Evolutionary conservation across 1,140 invertebrate species (phyloP).

Genomic region (Nebria ingens): DNA sequence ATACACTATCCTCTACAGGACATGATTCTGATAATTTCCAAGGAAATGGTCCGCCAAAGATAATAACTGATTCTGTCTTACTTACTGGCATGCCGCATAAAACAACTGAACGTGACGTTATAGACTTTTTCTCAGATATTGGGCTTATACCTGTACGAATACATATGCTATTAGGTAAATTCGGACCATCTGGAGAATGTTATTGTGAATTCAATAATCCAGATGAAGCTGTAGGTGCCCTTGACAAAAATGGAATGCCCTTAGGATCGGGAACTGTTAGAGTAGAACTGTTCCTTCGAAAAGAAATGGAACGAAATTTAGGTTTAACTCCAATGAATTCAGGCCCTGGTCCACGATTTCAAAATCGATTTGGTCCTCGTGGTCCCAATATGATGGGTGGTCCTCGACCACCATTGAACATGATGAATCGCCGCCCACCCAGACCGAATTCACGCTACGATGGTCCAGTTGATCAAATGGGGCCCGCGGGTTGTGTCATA

Average conservation of each 20-base stretch:
- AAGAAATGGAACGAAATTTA: slow-evolving; percentile 37
- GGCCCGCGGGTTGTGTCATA: slow-evolving; percentile 70
- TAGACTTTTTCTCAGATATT: slow-evolving; percentile 68
- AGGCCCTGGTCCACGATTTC: slow-evolving; percentile 10
- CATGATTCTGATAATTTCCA: slow-evolving; percentile 26
- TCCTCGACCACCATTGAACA: slow-evolving; percentile 26
- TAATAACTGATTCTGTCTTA: slow-evolving; percentile 51
- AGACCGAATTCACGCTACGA: slow-evolving; percentile 24
- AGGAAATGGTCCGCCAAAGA: slow-evolving; percentile 15
- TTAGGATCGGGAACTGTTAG: slow-evolving; percentile 54
- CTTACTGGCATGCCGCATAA: slow-evolving; percentile 65
- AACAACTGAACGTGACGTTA: slow-evolving; percentile 63
- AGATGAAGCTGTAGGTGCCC: slow-evolving; percentile 57
- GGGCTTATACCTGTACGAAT: slow-evolving; percentile 64
- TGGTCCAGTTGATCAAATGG: slow-evolving; percentile 44
- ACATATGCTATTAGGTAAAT: slow-evolving; percentile 60
- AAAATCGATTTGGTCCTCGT: slow-evolving; percentile 23
- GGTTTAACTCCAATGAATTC: slow-evolving; percentile 12
- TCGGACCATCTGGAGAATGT: slow-evolving; percentile 61
- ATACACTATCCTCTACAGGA: slow-evolving; percentile 15
- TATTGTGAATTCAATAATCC: slow-evolving; percentile 70
- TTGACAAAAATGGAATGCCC: slow-evolving; percentile 55
- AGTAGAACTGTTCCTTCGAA: slow-evolving; percentile 52
- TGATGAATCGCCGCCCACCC: slow-evolving; percentile 14
- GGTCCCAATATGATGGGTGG: slow-evolving; percentile 24